Percentiles rank a stretch among this genome's conserved stretches.
Conservation (phyloP, 1,140 invertebrate species). For the Drosophila ficusphila region DNA sequence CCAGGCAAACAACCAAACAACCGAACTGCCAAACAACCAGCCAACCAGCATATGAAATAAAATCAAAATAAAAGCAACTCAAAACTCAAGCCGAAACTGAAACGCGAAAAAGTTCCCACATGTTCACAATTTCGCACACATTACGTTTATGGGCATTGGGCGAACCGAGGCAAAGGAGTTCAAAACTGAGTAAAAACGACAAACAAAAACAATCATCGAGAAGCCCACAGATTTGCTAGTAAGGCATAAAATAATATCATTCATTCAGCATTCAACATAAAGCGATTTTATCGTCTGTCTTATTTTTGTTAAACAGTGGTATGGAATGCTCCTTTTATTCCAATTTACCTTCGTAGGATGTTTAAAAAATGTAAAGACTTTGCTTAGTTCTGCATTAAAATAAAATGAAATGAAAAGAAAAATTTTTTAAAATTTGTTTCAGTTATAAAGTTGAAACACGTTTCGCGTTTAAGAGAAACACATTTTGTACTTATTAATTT, state of each 20-base stretch:
- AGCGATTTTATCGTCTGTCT: slow-evolving; percentile 42
- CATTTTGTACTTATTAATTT: too few species aligned
- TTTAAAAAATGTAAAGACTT: neutral
- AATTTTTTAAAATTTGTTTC: too few species aligned
- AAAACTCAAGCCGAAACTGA: slow-evolving; percentile 32
- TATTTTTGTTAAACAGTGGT: slow-evolving; percentile 2
- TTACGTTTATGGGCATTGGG: slow-evolving; percentile 57
- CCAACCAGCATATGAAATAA: slow-evolving; percentile 55
- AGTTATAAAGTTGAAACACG: too few species aligned
- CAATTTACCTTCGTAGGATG: neutral
- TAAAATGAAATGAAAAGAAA: too few species aligned
- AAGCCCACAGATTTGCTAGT: slow-evolving; percentile 73
- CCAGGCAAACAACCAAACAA: slow-evolving; percentile 58
- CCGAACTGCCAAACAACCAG: slow-evolving; percentile 46
- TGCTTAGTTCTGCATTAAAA: neutral
- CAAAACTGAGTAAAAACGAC: slow-evolving; percentile 27
- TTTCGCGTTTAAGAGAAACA: too few species aligned
- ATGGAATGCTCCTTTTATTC: neutral
- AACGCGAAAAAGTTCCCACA: slow-evolving; percentile 74
- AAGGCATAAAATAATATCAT: slow-evolving; percentile 80
- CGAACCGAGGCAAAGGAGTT: slow-evolving; percentile 36
- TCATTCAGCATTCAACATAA: slow-evolving; percentile 75
- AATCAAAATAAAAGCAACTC: slow-evolving; percentile 48
- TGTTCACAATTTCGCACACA: slow-evolving; percentile 81
- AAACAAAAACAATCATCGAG: slow-evolving; percentile 39